These are phyloP conservation scores for Saxidomus purpurata DNA, from an alignment of 1,140 invertebrate species.

Conservation along the genomic window DNA sequence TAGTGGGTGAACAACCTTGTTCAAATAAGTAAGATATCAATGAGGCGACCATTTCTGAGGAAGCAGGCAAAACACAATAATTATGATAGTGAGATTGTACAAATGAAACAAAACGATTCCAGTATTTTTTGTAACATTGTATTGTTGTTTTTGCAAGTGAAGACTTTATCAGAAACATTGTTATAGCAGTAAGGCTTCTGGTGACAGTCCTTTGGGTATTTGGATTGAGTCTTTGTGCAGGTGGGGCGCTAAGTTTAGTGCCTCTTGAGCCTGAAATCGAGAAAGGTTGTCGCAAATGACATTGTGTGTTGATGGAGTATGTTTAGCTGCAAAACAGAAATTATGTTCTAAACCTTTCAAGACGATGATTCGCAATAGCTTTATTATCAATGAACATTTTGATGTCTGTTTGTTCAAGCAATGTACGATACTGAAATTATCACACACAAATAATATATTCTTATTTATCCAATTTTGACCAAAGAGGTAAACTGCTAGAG, in stretches of 20 bases:
- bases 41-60: neutral
- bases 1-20: constrained; percentile 11
- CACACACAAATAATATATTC: constrained; percentile 34
- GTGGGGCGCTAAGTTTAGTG: constrained; percentile 4
- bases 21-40: constrained; percentile 19
- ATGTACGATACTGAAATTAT: constrained; percentile 59
- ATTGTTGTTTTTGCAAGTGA: neutral
- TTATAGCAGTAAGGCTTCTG: neutral
- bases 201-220: neutral
- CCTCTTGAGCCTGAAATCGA: constrained; percentile 7
- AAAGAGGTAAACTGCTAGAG: constrained; percentile 46
- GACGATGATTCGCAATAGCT: constrained; percentile 21
- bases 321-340: constrained; percentile 25
- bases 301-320: neutral
- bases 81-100: too few relatives aligned
- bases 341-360: neutral
- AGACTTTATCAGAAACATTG: neutral
- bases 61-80: neutral
- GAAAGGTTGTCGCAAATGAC: constrained; percentile 3
- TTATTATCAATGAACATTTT: constrained; percentile 10
- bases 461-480: constrained; percentile 17
- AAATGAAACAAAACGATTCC: neutral
- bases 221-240: neutral
- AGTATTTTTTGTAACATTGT: neutral
- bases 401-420: constrained; percentile 66